These are phyloP conservation scores for Habropoda laboriosa DNA, from an alignment of 1,140 invertebrate species.

Conservation along the genomic window DNA sequence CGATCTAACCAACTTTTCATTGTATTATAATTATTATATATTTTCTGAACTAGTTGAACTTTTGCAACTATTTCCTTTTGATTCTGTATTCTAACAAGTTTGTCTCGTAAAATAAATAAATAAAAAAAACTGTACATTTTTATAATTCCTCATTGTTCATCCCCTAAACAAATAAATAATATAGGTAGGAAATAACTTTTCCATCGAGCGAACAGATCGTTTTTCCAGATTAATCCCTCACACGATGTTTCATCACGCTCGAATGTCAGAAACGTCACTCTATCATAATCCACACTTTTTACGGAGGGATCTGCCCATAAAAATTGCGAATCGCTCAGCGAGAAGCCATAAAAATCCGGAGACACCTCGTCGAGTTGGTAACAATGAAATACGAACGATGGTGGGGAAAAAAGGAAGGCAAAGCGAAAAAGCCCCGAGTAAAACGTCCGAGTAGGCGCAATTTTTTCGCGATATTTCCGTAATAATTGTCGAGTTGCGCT, in stretches of 20 bases:
- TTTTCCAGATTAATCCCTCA: neutral
- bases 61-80: no score
- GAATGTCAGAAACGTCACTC: neutral
- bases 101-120: no score
- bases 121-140: no score
- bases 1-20: no score
- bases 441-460: slow-evolving; percentile 22
- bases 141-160: no score
- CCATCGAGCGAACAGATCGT: neutral
- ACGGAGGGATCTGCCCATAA: neutral
- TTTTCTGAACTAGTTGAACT: no score
- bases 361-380: neutral
- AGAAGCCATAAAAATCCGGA: slow-evolving; percentile 28
- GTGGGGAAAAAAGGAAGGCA: no score
- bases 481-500: slow-evolving; percentile 64
- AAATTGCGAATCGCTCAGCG: slow-evolving; percentile 18
- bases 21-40: no score
- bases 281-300: neutral
- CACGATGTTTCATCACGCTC: neutral
- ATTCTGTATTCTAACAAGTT: no score
- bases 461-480: slow-evolving; percentile 54
- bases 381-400: neutral
- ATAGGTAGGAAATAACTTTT: no score
- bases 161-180: no score
- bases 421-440: no score